Conservation (phyloP, 64 coral and sea anemone species). For the Astreopora myriophthalma region DNA sequence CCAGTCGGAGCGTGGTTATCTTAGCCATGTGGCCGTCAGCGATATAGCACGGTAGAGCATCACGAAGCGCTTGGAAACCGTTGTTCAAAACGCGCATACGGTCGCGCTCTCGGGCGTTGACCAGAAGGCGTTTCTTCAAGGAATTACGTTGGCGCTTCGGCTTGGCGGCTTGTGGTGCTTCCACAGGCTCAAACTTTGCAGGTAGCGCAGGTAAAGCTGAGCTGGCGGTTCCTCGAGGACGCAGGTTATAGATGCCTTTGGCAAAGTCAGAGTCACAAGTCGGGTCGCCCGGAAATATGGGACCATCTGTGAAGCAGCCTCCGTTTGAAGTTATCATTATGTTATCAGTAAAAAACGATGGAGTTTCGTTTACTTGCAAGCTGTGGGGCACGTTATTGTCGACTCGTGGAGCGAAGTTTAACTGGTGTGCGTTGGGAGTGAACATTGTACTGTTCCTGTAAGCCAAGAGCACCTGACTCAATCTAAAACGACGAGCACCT, state of each 20-base stretch:
- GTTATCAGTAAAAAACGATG: constrained; percentile 71
- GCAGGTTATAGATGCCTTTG: constrained; percentile 94
- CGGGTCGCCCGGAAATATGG: neutral
- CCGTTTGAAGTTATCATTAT: constrained; percentile 53
- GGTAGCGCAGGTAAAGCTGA: constrained; percentile 37
- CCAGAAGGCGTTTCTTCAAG: constrained; percentile 93
- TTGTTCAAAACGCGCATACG: constrained; percentile 95
- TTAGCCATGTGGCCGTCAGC: constrained; percentile 99
- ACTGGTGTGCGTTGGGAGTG: constrained; percentile 18
- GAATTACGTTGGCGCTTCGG: constrained; percentile 89
- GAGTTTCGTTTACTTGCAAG: constrained; percentile 24
- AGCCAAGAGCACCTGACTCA: neutral
- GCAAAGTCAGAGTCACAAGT: constrained; percentile 78
- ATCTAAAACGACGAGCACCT: too few relatives aligned
- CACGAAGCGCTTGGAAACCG: constrained; percentile 88
- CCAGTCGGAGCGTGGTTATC: constrained; percentile 93
- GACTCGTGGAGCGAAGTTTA: neutral
- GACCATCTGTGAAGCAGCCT: constrained; percentile 75
- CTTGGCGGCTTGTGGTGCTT: constrained; percentile 58
- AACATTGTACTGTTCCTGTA: constrained; percentile 27
- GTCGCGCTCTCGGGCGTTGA: constrained; percentile 93
- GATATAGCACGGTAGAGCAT: constrained; percentile 96
- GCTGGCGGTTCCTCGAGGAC: constrained; percentile 60
- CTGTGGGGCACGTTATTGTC: constrained; percentile 19
- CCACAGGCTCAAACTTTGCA: constrained; percentile 52